These are phyloP conservation scores for Sylvietta virens DNA, from an alignment of 2,113 vertebrate species.

Conservation along the genomic window DNA sequence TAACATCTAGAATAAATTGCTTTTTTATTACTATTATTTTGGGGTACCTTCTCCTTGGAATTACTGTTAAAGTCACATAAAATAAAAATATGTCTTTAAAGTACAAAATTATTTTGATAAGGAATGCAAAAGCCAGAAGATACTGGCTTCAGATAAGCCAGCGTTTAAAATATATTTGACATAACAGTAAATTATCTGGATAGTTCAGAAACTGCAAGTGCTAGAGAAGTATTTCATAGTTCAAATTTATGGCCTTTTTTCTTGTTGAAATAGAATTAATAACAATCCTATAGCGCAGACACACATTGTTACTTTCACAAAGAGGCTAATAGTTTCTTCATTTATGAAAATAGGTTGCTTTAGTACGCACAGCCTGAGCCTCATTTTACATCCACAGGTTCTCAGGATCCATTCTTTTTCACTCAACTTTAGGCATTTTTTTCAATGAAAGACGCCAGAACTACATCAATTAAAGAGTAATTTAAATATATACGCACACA, in stretches of 20 bases:
- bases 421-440: not conserved
- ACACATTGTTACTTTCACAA: slow-evolving; percentile 42
- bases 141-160: slow-evolving; percentile 40
- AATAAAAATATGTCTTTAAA: slow-evolving; percentile 30
- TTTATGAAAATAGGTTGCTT: slow-evolving; percentile 46
- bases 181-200: slow-evolving; percentile 20
- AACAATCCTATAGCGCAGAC: not conserved
- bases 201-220: slow-evolving; percentile 20
- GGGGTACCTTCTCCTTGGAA: not conserved
- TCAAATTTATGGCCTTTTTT: slow-evolving; percentile 24
- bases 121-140: slow-evolving; percentile 46
- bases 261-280: slow-evolving; percentile 21
- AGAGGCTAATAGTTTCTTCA: slow-evolving; percentile 53
- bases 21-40: not conserved
- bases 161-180: slow-evolving; percentile 42
- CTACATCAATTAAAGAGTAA: slow-evolving; percentile 48
- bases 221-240: not conserved
- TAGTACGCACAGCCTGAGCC: slow-evolving; percentile 26
- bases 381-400: slow-evolving; percentile 6
- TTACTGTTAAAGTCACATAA: slow-evolving; percentile 26
- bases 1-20: slow-evolving; percentile 13
- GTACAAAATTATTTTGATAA: slow-evolving; percentile 44
- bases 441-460: slow-evolving; percentile 28
- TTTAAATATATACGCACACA: slow-evolving; percentile 48
- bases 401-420: not conserved